Percentiles rank a stretch among this genome's conserved stretches.
These are phyloP conservation scores for Toxotes chatareus DNA, from an alignment of 2,113 vertebrate species.

Conservation along the genomic window DNA sequence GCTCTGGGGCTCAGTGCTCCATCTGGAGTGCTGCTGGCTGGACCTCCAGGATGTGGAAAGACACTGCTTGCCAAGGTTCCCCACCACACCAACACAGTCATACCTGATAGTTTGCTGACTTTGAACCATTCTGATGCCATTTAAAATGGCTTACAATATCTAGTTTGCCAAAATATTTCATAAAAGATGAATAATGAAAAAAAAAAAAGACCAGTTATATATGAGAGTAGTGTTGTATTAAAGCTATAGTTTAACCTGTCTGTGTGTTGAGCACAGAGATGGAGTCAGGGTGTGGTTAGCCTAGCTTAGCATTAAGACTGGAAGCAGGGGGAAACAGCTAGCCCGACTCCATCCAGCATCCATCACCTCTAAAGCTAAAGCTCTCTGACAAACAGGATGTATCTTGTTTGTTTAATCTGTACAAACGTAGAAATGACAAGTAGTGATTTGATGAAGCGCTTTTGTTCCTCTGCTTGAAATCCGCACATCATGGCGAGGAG, in stretches of 20 bases:
- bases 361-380: too few relatives aligned
- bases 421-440: too few relatives aligned
- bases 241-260: too few relatives aligned
- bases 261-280: too few relatives aligned
- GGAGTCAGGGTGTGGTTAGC: too few relatives aligned
- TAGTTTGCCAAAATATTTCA: background rate
- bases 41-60: slow-evolving; percentile 97
- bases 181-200: background rate
- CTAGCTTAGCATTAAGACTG: too few relatives aligned
- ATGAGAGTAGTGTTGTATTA: too few relatives aligned
- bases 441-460: background rate
- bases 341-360: too few relatives aligned
- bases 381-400: too few relatives aligned
- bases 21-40: slow-evolving; percentile 94
- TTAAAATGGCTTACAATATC: background rate
- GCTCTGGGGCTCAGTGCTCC: slow-evolving; percentile 91
- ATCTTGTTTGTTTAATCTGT: too few relatives aligned
- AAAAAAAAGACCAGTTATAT: background rate
- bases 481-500: background rate
- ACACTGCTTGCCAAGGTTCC: slow-evolving; percentile 94
- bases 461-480: background rate
- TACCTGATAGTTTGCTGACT: background rate
- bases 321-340: too few relatives aligned
- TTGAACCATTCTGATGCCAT: background rate
- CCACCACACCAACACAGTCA: background rate